Evolutionary conservation across 2,113 vertebrate species (phyloP).

Genomic region (Hippocampus comes): DNA sequence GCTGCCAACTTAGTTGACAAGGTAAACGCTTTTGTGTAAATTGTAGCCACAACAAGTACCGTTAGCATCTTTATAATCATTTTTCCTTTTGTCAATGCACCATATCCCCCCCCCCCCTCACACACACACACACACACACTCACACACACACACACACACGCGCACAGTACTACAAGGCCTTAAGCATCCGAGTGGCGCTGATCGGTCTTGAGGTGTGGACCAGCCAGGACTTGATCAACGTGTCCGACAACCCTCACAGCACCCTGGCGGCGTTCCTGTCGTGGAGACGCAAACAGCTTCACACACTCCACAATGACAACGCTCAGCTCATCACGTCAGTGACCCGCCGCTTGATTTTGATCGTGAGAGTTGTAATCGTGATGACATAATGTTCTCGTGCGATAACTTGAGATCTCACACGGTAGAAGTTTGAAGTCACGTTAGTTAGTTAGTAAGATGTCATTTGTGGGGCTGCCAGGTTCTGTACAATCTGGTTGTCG

Average conservation of each 20-base stretch:
- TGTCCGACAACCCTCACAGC: slow-evolving; percentile 86
- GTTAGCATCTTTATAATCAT: not conserved
- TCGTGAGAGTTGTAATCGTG: not conserved
- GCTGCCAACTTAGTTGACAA: slow-evolving; percentile 94
- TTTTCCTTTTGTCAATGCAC: not conserved
- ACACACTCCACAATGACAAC: slow-evolving; percentile 85
- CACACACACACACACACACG: not conserved
- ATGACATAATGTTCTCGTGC: no score
- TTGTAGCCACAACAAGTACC: not conserved
- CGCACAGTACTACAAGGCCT: slow-evolving; percentile 85
- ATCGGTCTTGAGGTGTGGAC: slow-evolving; percentile 94
- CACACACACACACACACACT: not conserved
- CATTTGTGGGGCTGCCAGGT: not conserved
- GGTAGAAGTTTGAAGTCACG: not conserved
- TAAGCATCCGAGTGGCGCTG: slow-evolving; percentile 89
- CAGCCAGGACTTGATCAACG: slow-evolving; percentile 75
- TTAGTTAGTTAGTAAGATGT: not conserved
- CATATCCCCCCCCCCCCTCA: not conserved
- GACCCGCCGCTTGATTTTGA: not conserved
- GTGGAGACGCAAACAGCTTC: slow-evolving; percentile 87
- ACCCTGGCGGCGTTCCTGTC: slow-evolving; percentile 88
- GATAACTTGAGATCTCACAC: not conserved
- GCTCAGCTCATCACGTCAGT: slow-evolving; percentile 95
- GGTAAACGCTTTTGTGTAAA: slow-evolving; percentile 64
- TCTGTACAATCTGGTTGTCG: not conserved